These are phyloP conservation scores for Isaurus tuberculatus DNA, from an alignment of 92 coral and sea anemone genomes.

Conservation along the genomic window DNA sequence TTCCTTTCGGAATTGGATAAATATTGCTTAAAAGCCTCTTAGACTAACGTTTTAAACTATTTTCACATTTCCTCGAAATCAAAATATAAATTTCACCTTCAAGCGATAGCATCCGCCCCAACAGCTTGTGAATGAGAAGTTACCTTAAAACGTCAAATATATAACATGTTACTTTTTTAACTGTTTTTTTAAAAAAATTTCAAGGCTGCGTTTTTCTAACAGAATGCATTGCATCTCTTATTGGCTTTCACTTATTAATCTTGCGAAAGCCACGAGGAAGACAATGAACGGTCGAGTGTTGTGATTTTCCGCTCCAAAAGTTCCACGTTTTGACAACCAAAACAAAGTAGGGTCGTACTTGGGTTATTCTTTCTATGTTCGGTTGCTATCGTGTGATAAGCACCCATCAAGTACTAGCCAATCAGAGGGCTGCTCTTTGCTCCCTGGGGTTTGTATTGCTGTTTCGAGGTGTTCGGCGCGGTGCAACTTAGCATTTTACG, in stretches of 20 bases:
- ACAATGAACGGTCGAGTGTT: constrained; percentile 41
- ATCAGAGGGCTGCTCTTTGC: constrained; percentile 71
- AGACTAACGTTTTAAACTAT: background rate
- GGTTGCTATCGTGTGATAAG: constrained; percentile 58
- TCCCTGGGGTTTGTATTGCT: constrained; percentile 77
- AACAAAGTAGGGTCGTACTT: constrained; percentile 36
- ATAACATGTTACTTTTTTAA: background rate
- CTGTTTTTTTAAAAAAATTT: background rate
- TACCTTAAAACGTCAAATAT: background rate
- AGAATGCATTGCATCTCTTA: background rate
- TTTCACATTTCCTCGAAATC: constrained; percentile 23
- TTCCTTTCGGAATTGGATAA: constrained; percentile 1
- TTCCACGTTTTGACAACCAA: constrained; percentile 52
- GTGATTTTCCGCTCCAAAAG: constrained; percentile 43
- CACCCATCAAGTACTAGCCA: constrained; percentile 65
- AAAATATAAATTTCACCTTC: background rate
- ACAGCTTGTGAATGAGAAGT: background rate
- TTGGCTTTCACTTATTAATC: constrained; percentile 8
- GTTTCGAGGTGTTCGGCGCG: constrained; percentile 81
- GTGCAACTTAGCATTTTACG: constrained; percentile 69
- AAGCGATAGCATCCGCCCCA: constrained; percentile 31
- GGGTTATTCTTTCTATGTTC: constrained; percentile 34
- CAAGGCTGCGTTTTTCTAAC: background rate
- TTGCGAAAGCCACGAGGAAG: constrained; percentile 44
- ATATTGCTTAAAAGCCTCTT: background rate